phyloP scores from a whole-genome alignment of 2,113 vertebrate species.

The Thamnaconus septentrionalis region DNA sequence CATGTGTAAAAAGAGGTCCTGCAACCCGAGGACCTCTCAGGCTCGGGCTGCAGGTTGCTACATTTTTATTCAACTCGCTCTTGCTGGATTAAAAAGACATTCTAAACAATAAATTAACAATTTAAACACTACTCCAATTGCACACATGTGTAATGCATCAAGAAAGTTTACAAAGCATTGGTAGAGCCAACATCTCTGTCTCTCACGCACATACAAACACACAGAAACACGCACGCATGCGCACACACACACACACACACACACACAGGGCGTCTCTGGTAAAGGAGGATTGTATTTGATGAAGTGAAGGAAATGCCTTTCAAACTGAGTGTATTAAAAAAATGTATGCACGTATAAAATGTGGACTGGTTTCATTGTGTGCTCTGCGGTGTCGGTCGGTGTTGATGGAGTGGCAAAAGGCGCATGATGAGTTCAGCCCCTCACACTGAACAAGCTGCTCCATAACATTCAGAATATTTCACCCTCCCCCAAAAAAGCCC shows the following conservation, averaged over 20 bases:
- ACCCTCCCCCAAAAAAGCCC: slow-evolving; percentile 31
- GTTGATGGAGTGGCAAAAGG: slow-evolving; percentile 65
- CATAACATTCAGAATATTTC: slow-evolving; percentile 76
- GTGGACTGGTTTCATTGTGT: slow-evolving; percentile 26
- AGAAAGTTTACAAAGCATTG: slow-evolving; percentile 67
- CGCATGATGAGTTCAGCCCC: slow-evolving; percentile 66
- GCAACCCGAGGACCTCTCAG: slow-evolving; percentile 59
- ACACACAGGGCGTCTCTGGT: slow-evolving; percentile 35
- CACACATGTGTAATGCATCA: slow-evolving; percentile 62
- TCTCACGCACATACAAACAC: slow-evolving; percentile 19
- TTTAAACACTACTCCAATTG: slow-evolving; percentile 66
- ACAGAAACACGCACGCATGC: background rate
- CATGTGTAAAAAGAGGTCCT: slow-evolving; percentile 67
- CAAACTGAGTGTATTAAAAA: slow-evolving; percentile 57
- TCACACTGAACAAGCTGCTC: slow-evolving; percentile 67
- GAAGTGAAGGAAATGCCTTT: slow-evolving; percentile 54
- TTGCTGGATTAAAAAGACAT: slow-evolving; percentile 69
- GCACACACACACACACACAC: too few species aligned
- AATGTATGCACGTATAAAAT: slow-evolving; percentile 1
- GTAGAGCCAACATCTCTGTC: slow-evolving; percentile 44
- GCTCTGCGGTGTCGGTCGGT: slow-evolving; percentile 48
- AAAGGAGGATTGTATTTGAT: slow-evolving; percentile 46
- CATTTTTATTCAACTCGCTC: slow-evolving; percentile 70
- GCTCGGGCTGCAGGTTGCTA: slow-evolving; percentile 71
- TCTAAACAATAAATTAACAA: slow-evolving; percentile 74